Percentiles rank a stretch among this genome's conserved stretches.
Conservation (phyloP, 1,140 invertebrate genomes). For the Meloidogyne floridensis region DNA sequence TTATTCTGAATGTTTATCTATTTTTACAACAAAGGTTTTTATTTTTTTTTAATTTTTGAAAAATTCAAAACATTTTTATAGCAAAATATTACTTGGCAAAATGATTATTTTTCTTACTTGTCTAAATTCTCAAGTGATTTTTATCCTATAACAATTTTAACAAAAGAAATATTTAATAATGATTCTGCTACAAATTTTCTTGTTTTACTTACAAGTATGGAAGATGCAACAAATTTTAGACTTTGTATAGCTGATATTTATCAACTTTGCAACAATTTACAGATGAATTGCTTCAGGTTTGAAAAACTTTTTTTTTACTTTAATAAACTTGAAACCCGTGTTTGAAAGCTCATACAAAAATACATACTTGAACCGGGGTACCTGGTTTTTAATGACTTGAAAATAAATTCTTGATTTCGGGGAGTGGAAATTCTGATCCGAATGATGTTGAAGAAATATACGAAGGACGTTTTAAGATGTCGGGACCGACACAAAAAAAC, state of each 20-base stretch:
- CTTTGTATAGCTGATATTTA: background rate
- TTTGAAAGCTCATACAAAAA: too few relatives aligned
- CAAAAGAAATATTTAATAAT: slow-evolving; percentile 7
- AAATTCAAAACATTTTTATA: background rate
- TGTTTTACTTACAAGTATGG: background rate
- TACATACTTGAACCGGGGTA: too few relatives aligned
- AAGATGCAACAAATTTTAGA: background rate
- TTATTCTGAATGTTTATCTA: slow-evolving; percentile 19
- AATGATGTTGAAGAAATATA: too few relatives aligned
- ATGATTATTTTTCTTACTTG: background rate
- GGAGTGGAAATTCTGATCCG: too few relatives aligned
- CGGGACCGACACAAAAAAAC: too few relatives aligned
- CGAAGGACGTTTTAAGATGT: too few relatives aligned
- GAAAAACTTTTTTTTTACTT: background rate
- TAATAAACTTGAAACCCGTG: background rate
- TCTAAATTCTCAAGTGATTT: background rate
- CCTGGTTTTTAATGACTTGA: too few relatives aligned
- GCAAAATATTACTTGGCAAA: background rate
- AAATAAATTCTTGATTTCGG: too few relatives aligned
- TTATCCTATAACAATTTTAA: background rate
- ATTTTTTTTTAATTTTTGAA: slow-evolving; percentile 9
- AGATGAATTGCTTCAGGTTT: background rate
- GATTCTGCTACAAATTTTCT: slow-evolving; percentile 1
- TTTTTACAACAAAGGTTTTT: slow-evolving; percentile 16
- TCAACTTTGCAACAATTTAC: background rate